Conservation (phyloP, 2,797 vertebrate species). For the Argyrosomus regius region DNA sequence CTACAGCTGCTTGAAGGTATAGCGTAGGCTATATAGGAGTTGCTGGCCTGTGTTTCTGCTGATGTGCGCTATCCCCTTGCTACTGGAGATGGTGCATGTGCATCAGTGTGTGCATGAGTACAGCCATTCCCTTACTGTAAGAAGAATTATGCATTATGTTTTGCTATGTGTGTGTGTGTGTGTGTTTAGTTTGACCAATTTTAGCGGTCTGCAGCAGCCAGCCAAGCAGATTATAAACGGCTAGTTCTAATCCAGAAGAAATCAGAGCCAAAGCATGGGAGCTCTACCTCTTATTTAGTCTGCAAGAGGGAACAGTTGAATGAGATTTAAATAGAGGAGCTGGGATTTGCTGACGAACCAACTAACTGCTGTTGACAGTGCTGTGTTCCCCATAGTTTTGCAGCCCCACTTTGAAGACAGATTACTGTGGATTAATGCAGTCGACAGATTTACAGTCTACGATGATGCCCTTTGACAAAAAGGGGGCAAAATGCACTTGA, state of each 20-base stretch:
- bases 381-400: constrained; percentile 50
- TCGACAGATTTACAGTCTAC: constrained; percentile 25
- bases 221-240: constrained; percentile 12
- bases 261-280: constrained; percentile 45
- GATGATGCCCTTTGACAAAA: constrained; percentile 43
- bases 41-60: constrained; percentile 52
- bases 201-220: constrained; percentile 19
- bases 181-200: constrained; percentile 24
- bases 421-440: constrained; percentile 63
- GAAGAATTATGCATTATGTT: background rate
- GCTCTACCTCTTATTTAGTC: constrained; percentile 32
- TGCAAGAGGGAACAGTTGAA: constrained; percentile 30
- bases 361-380: constrained; percentile 56
- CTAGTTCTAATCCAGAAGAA: constrained; percentile 43
- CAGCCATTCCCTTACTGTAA: constrained; percentile 12
- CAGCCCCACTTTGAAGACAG: constrained; percentile 64
- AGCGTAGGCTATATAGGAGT: constrained; percentile 55
- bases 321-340: constrained; percentile 49
- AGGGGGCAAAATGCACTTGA: constrained; percentile 32
- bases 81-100: constrained; percentile 2
- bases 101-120: constrained; percentile 11
- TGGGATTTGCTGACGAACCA: constrained; percentile 36
- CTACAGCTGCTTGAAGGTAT: constrained; percentile 68
- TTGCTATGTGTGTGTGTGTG: background rate
- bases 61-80: constrained; percentile 32